A percentile compares a stretch with the other conserved stretches of the same genome.
These are phyloP conservation scores for Crenuchus spilurus DNA, from an alignment of 2,797 vertebrate species.

Conservation along the genomic window DNA sequence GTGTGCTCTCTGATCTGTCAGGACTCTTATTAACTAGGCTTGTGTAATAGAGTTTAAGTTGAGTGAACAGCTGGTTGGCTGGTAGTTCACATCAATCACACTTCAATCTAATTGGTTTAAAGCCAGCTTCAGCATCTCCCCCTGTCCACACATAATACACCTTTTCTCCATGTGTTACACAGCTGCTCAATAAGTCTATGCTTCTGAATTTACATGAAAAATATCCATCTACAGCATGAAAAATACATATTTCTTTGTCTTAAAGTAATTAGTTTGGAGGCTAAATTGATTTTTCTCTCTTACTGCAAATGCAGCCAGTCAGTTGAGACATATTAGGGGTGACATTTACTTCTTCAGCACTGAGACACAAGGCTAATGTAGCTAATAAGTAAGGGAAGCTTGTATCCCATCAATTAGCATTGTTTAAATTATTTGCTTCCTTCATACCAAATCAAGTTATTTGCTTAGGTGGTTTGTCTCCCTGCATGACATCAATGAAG, in stretches of 20 bases:
- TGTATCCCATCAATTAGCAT: too few relatives aligned
- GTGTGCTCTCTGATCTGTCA: constrained; percentile 25
- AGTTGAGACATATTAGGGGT: too few relatives aligned
- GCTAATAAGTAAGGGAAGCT: too few relatives aligned
- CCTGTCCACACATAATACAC: constrained; percentile 20
- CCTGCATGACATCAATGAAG: too few relatives aligned
- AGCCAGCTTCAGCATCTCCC: constrained; percentile 15
- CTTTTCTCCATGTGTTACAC: not conserved
- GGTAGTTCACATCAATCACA: constrained; percentile 48
- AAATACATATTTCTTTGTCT: not conserved
- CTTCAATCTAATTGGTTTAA: constrained; percentile 33
- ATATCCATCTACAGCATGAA: too few relatives aligned
- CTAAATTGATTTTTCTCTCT: too few relatives aligned
- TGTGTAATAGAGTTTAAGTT: constrained; percentile 48
- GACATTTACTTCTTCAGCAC: too few relatives aligned
- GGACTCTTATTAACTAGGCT: constrained; percentile 40
- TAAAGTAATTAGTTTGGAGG: not conserved
- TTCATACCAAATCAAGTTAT: too few relatives aligned
- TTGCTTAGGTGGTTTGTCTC: too few relatives aligned
- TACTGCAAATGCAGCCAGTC: too few relatives aligned
- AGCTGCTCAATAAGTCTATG: not conserved
- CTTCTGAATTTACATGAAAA: constrained; percentile 11
- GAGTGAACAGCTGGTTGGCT: constrained; percentile 38
- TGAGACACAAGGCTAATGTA: too few relatives aligned
- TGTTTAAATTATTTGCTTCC: too few relatives aligned